Percentiles rank a stretch among this genome's conserved stretches.
Evolutionary conservation across 2,797 vertebrate species (phyloP).

Genomic region (Sebastes itinus): DNA sequence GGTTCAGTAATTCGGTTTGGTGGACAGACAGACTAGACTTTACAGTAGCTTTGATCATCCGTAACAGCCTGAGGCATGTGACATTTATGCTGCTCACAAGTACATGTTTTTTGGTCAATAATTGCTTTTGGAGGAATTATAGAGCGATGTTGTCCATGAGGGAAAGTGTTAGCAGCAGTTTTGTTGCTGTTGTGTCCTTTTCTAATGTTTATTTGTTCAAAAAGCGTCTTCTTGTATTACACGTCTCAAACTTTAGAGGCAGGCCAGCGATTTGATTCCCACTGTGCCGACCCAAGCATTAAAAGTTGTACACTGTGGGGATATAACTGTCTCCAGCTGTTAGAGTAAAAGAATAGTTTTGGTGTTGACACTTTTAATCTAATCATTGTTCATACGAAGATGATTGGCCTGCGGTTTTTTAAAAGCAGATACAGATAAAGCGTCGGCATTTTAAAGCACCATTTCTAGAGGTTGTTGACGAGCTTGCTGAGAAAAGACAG

Average conservation of each 20-base stretch:
- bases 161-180: background rate
- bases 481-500: background rate
- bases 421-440: constrained; percentile 5
- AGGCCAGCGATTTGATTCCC: background rate
- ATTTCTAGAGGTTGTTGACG: background rate
- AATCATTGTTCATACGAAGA: constrained; percentile 12
- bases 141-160: constrained; percentile 2
- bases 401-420: constrained; percentile 1
- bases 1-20: constrained; percentile 17
- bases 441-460: background rate
- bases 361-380: constrained; percentile 12
- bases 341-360: background rate
- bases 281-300: background rate
- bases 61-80: constrained; percentile 39
- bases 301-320: background rate
- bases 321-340: constrained; percentile 1
- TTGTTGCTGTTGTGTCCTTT: background rate
- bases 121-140: constrained; percentile 21
- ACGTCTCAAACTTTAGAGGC: background rate
- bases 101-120: constrained; percentile 38
- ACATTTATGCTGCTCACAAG: constrained; percentile 44
- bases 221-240: background rate
- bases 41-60: constrained; percentile 38
- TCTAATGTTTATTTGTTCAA: background rate
- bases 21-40: constrained; percentile 20